Evolutionary conservation across 2,888 invertebrate genomes (phyloP), one percentile per base, ranked within the genome.

Genomic region (Phragmatobia fuliginosa): DNA sequence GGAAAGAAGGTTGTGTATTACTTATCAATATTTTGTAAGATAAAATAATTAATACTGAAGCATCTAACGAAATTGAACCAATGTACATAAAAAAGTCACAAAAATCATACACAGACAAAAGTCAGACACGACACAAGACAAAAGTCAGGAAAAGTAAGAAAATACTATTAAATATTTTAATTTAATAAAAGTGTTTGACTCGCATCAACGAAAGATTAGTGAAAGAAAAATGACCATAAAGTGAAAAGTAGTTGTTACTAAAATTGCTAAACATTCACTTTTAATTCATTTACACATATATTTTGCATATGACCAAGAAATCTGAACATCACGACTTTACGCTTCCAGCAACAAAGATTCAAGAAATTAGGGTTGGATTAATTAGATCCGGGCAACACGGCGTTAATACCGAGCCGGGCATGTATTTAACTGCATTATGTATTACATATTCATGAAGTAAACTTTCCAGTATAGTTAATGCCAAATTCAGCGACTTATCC

Each of bases 351-450:
- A 78, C 81, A 82, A 88, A 86, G 78, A 81, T 85, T 77, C 78
- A 75, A 86, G 78, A 82, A 86, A 89, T 90, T 87, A 87, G 80
- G 79, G 82, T 81, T 81, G 81, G 84, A 79, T 83, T 85, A 90
- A 91, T 91, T 88, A 87, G 21, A 49, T 49, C 45, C 21, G 45
- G 45, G 45, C 45, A 89, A 88, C 85, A 76, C 75, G 80, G 81
- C 84, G 87, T 88, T 89, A 90, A 87, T 87, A 89, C 85, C 81
- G 76, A 86, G 85, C 83, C 73, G 77, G 74, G 81, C 83, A 85
- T 87, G 86, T 87, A 90, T 92, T 91, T 92, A 94, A 94, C 90
- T 92, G 92, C 93, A 94, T 93, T 92, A 92, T 89, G 86, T 83
- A 77, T 84, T 93, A 87, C 92, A 92, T 94, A 94, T 94, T 92